These are phyloP conservation scores for Pseudomyrmex concolor DNA, from an alignment of 1,140 invertebrate species.

Conservation along the genomic window DNA sequence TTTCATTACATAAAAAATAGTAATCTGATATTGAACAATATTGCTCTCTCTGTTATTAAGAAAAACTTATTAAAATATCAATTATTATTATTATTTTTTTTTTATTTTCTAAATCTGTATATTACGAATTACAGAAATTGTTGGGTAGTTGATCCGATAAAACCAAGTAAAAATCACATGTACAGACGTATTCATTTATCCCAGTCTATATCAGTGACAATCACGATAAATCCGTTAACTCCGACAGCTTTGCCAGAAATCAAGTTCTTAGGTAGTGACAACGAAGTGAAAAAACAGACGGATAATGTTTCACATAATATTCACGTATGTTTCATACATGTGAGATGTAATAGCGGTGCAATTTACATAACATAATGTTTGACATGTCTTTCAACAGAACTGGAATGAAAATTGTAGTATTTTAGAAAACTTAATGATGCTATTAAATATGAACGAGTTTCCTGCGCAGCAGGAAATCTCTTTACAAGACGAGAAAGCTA, in stretches of 20 bases:
- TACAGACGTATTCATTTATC: conserved; percentile 80
- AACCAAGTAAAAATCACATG: conserved; percentile 80
- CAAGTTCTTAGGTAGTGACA: conserved; percentile 80
- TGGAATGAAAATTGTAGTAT: conserved; percentile 76
- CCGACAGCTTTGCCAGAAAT: conserved; percentile 77
- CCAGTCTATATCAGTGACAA: conserved; percentile 77
- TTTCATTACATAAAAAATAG: neutral
- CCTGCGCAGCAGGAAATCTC: conserved; percentile 58
- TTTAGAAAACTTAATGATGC: conserved; percentile 76
- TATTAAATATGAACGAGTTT: conserved; percentile 79
- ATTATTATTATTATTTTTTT: conserved; percentile 32
- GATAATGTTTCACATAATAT: conserved; percentile 75
- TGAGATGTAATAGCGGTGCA: conserved; percentile 1
- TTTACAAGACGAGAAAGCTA: conserved; percentile 53
- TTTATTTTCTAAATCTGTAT: neutral
- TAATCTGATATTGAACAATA: neutral
- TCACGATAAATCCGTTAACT: conserved; percentile 79
- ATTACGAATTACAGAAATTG: conserved; percentile 72
- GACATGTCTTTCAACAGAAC: conserved; percentile 72
- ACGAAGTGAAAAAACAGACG: conserved; percentile 73
- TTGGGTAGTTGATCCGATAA: conserved; percentile 79
- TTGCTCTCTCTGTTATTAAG: neutral
- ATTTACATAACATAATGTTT: neutral
- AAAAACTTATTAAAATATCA: neutral
- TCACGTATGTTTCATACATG: conserved; percentile 59